Percentiles rank a stretch among this genome's conserved stretches.
Evolutionary conservation across 1,140 invertebrate genomes (phyloP).

Genomic region (Lordiphosa clarofinis): DNA sequence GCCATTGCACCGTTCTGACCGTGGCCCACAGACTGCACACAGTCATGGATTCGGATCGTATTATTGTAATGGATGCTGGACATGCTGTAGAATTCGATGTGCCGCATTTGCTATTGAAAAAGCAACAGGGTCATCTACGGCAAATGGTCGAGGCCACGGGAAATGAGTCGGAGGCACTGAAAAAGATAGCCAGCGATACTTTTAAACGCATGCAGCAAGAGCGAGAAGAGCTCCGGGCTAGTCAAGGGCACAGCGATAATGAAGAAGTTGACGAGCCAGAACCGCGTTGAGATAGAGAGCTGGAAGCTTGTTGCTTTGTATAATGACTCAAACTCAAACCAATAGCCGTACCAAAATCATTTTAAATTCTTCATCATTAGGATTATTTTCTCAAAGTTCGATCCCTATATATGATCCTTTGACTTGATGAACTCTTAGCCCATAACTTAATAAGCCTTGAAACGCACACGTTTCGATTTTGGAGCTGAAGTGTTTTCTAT

Average conservation of each 20-base stretch:
- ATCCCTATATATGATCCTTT: no score
- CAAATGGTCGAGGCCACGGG: constrained; percentile 70
- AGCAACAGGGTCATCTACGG: constrained; percentile 62
- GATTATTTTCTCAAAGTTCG: no score
- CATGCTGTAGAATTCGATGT: constrained; percentile 84
- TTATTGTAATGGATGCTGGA: constrained; percentile 84
- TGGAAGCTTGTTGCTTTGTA: constrained; percentile 12
- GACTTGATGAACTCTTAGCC: no score
- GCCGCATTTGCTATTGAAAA: constrained; percentile 82
- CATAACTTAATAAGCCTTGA: no score
- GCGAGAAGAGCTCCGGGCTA: constrained; percentile 26
- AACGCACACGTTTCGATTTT: no score
- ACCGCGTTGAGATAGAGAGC: background rate
- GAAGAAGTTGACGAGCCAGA: constrained; percentile 9
- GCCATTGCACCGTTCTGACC: constrained; percentile 85
- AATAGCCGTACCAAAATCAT: constrained; percentile 34
- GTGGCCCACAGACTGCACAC: constrained; percentile 89
- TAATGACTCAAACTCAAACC: constrained; percentile 8
- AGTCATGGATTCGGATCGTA: constrained; percentile 88
- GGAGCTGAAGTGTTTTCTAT: no score
- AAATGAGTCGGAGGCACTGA: constrained; percentile 60
- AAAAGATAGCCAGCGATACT: constrained; percentile 58
- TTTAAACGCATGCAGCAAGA: constrained; percentile 49
- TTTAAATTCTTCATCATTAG: constrained; percentile 3
- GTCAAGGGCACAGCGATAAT: constrained; percentile 1